Evolutionary conservation across 1,140 invertebrate species (phyloP), one percentile per base, ranked within the genome.

Genomic region (Eriocheir sinensis): DNA sequence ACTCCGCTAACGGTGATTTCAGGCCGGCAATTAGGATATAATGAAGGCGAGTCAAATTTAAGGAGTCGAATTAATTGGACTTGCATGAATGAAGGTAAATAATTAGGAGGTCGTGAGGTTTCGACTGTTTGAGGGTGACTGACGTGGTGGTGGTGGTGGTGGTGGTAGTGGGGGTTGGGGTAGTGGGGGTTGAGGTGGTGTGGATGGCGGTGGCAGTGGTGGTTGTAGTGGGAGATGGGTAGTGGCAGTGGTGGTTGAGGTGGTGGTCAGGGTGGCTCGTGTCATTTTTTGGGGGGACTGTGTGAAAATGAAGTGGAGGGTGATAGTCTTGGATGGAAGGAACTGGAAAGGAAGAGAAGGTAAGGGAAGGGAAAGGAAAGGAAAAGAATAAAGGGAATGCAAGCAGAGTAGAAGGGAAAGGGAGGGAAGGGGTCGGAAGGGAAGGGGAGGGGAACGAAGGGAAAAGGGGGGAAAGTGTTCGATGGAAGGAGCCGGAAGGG

Each of bases 61-160:
- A 72, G 60, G 21, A 72, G 21, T n/a, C 60, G 60, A 27, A 72
- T 72, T 72, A 72, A 72, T 72, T 72, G 60, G 60, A n/a, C 60
- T 72, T 72, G 60, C 60, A 72, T 72, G 60, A 72, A n/a, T 72
- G 60, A 8, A 72, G 60, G 60, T 72, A 72, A 72, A 72, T 72
- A 72, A 72, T 72, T 72, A 21, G 60, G n/a, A 72, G 21, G 60
- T 72, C 60, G 60, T 72, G 60, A 72, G 60, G 60, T n/a, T n/a
- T 21, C 60, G 60, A n/a, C 12, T 72, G n/a, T 72, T 72, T n/a
- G 60, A 72, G n/a, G n/a, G n/a, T 72, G 60, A 72, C 60, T 72
- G 60, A 21, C n/a, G 60, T 72, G 53, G 27, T 8, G 9, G 21
- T 72, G 48, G 12, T 53, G 48, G 12, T 53, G 48, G 12, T 53